phyloP scores from a whole-genome alignment of 1,140 invertebrate genomes.

The Polypedilum pembai region DNA sequence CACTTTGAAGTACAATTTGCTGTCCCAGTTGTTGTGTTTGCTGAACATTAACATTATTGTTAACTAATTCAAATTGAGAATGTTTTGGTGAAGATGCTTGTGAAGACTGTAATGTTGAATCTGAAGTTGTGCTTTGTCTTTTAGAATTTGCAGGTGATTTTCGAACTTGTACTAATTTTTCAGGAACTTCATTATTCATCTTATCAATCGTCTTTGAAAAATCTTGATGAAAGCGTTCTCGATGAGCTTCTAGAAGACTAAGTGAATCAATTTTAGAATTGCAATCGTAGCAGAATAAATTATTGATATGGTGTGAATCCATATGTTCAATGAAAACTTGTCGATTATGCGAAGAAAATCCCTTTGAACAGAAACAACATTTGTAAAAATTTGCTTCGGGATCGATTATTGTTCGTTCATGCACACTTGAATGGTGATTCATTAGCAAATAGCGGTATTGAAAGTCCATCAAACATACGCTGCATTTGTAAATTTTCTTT shows the following conservation, averaged over 20 bases:
- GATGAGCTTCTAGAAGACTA: background rate
- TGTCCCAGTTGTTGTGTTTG: background rate
- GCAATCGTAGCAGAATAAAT: background rate
- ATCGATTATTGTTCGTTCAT: background rate
- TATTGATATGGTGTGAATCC: background rate
- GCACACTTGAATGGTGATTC: background rate
- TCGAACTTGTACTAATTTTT: too few relatives aligned
- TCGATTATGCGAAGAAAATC: background rate
- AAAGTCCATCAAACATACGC: background rate
- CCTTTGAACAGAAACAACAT: background rate
- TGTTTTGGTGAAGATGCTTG: background rate
- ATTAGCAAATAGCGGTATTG: background rate
- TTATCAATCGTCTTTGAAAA: background rate
- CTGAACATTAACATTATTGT: background rate
- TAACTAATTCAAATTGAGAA: background rate
- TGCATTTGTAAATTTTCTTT: background rate
- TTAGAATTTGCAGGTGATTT: background rate
- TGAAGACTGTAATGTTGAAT: too few relatives aligned
- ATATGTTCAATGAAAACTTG: background rate
- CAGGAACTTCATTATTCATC: too few relatives aligned
- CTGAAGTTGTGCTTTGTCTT: background rate
- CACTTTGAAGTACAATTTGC: conserved; percentile 4
- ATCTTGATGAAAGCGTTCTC: background rate
- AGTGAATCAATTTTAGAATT: background rate
- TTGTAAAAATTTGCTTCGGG: background rate